Evolutionary conservation across 2,797 vertebrate genomes (phyloP).

Genomic region (Prunella strophiata): DNA sequence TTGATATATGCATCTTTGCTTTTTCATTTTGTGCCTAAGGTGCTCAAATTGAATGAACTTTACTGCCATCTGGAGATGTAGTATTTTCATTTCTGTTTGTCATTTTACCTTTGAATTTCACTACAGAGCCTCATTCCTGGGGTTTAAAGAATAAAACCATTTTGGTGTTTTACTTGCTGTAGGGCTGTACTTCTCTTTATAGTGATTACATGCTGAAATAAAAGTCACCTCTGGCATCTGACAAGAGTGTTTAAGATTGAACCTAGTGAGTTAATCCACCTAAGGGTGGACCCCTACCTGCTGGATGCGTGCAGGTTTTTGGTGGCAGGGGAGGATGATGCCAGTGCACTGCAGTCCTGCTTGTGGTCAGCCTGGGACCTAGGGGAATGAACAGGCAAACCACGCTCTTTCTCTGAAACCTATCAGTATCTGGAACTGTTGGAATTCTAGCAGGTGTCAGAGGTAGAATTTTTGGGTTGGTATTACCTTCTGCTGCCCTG

Average conservation of each 20-base stretch:
- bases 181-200: background rate
- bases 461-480: background rate
- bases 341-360: no score
- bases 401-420: background rate
- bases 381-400: background rate
- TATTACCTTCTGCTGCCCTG: background rate
- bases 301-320: background rate
- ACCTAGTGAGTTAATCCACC: background rate
- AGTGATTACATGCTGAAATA: background rate
- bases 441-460: background rate
- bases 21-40: constrained; percentile 33
- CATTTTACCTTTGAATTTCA: constrained; percentile 12
- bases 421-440: background rate
- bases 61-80: constrained; percentile 63
- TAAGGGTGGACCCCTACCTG: background rate
- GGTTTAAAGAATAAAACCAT: background rate
- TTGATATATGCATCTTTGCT: background rate
- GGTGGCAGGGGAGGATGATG: background rate
- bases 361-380: accelerated
- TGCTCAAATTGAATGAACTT: constrained; percentile 45
- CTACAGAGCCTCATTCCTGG: background rate
- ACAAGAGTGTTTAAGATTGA: background rate
- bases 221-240: background rate
- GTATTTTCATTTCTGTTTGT: constrained; percentile 40
- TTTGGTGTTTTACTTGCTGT: background rate